These are phyloP conservation scores for Galeruca laticollis DNA, from an alignment of 2,888 invertebrate species.

Conservation along the genomic window DNA sequence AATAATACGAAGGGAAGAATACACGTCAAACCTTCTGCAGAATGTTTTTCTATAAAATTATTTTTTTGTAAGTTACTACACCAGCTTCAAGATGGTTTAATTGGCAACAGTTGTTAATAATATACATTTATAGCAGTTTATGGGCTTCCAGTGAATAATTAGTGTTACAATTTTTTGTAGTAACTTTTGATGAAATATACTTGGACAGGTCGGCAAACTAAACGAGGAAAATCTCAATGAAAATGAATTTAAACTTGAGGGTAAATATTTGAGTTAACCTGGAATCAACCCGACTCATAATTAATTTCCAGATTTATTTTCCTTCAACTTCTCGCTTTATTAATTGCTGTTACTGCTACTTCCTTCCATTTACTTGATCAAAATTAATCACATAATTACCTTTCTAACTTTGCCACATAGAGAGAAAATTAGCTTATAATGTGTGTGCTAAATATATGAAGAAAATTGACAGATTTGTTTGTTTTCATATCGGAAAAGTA, in stretches of 20 bases:
- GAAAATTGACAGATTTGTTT: too few relatives aligned
- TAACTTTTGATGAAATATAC: background rate
- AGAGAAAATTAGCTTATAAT: background rate
- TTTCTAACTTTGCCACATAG: background rate
- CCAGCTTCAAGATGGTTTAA: too few relatives aligned
- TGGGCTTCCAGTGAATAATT: background rate
- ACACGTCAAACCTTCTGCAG: too few relatives aligned
- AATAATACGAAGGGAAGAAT: too few relatives aligned
- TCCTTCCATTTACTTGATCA: slow-evolving; percentile 21
- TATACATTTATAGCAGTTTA: too few relatives aligned
- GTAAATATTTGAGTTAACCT: slow-evolving; percentile 30
- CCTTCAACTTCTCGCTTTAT: slow-evolving; percentile 25
- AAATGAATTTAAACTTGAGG: slow-evolving; percentile 24
- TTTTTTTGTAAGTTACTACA: too few relatives aligned
- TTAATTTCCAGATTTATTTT: slow-evolving; percentile 30
- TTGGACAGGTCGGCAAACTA: background rate
- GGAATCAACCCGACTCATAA: slow-evolving; percentile 19
- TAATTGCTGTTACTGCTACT: slow-evolving; percentile 26
- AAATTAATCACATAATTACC: slow-evolving; percentile 3
- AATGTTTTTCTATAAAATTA: too few relatives aligned
- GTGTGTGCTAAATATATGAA: background rate
- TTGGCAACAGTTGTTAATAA: too few relatives aligned
- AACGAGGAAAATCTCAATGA: slow-evolving; percentile 3
- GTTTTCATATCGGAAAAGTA: too few relatives aligned
- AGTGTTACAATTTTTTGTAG: background rate